phyloP scores from a whole-genome alignment of 1,140 invertebrate species.

The Sogatella furcifera region DNA sequence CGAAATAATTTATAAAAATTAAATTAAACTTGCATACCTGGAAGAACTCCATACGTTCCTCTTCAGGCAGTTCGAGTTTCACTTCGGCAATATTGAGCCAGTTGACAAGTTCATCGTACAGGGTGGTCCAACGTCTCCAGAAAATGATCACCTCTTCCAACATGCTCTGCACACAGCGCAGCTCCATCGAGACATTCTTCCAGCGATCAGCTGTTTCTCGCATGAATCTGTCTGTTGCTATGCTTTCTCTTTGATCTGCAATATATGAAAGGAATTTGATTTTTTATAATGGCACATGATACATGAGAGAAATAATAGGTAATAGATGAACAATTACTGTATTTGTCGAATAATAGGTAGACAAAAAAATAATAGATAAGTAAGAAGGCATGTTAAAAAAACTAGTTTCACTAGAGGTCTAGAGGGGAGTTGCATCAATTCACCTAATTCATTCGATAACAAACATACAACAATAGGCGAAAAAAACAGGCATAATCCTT shows the following conservation, averaged over 20 bases:
- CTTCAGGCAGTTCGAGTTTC: slow-evolving; percentile 63
- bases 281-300: too few relatives aligned
- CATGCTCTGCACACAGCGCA: slow-evolving; percentile 79
- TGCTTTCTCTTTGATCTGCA: slow-evolving; percentile 57
- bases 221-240: slow-evolving; percentile 73
- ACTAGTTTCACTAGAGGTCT: too few relatives aligned
- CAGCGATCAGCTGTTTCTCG: slow-evolving; percentile 76
- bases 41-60: slow-evolving; percentile 72
- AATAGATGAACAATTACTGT: too few relatives aligned
- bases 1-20: neutral
- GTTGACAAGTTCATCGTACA: slow-evolving; percentile 58
- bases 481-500: too few relatives aligned
- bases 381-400: too few relatives aligned
- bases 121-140: slow-evolving; percentile 72
- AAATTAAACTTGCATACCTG: slow-evolving; percentile 28
- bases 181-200: slow-evolving; percentile 80
- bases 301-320: too few relatives aligned
- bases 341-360: too few relatives aligned
- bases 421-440: too few relatives aligned
- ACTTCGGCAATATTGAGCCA: slow-evolving; percentile 75
- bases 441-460: too few relatives aligned
- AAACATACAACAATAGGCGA: too few relatives aligned
- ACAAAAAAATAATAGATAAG: too few relatives aligned
- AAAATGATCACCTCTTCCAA: slow-evolving; percentile 78
- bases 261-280: too few relatives aligned